Evolutionary conservation across 2,888 invertebrate species (phyloP).

Genomic region (Griposia aprilina): DNA sequence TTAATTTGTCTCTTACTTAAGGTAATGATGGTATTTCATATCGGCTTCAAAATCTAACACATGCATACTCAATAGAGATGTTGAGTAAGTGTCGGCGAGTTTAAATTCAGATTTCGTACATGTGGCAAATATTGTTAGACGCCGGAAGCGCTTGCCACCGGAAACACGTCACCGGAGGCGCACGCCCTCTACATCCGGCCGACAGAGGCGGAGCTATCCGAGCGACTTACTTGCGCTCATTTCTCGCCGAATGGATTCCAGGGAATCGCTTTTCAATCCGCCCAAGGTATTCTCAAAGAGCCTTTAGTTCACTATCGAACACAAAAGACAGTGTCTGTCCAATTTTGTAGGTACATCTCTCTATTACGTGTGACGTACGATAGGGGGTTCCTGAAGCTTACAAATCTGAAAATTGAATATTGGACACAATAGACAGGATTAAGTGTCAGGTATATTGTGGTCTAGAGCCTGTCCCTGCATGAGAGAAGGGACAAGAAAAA

Average conservation of each 20-base stretch:
- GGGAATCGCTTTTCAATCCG: constrained; percentile 68
- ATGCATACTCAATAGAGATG: constrained; percentile 12
- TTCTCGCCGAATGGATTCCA: constrained; percentile 63
- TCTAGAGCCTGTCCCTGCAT: not conserved
- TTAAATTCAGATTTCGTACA: constrained; percentile 64
- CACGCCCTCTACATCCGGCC: constrained; percentile 69
- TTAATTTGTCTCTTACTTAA: not conserved
- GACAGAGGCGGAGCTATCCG: constrained; percentile 65
- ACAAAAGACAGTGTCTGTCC: constrained; percentile 60
- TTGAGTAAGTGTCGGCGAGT: constrained; percentile 46
- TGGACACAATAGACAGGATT: constrained; percentile 27
- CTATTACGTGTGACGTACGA: constrained; percentile 15
- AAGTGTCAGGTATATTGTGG: not conserved
- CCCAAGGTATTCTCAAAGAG: constrained; percentile 59
- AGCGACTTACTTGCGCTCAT: constrained; percentile 65
- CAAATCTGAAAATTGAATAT: constrained; percentile 28
- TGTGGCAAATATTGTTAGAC: constrained; percentile 72
- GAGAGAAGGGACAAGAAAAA: not conserved
- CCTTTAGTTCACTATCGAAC: constrained; percentile 55
- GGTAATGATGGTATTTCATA: not conserved
- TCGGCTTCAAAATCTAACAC: not conserved
- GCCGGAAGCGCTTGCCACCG: constrained; percentile 71
- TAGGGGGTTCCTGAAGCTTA: constrained; percentile 4
- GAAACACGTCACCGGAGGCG: constrained; percentile 70
- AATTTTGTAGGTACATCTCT: constrained; percentile 46